A percentile compares a stretch with the other conserved stretches of the same genome.
These are phyloP conservation scores for Sphenopsis melanotis DNA, from an alignment of 2,797 vertebrate species.

Conservation along the genomic window DNA sequence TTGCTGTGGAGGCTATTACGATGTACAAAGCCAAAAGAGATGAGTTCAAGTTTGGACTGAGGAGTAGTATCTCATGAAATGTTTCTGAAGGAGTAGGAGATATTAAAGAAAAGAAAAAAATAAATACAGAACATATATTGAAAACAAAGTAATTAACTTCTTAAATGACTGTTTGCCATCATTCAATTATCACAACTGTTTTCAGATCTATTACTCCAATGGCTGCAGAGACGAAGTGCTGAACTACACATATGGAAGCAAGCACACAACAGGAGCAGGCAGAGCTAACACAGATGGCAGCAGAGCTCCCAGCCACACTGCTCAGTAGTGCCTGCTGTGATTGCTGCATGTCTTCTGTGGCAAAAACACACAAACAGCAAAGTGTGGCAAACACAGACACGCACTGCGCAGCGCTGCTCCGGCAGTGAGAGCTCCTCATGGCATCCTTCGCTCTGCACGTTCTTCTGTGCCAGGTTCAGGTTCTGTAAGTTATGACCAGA, in stretches of 20 bases:
- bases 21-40: constrained; percentile 15
- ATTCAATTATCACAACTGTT: neutral
- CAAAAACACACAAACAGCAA: neutral
- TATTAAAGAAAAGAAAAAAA: no score
- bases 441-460: neutral
- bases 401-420: rapidly evolving
- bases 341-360: neutral
- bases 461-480: neutral
- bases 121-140: rapidly evolving
- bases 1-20: constrained; percentile 5
- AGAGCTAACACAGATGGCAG: neutral
- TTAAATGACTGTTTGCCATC: neutral
- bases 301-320: neutral
- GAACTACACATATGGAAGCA: neutral
- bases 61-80: neutral
- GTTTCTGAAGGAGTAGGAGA: neutral
- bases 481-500: neutral
- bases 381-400: neutral
- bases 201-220: neutral
- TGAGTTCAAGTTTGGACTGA: neutral
- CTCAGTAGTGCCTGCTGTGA: neutral
- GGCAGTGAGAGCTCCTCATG: neutral
- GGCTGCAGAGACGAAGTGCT: neutral
- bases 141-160: neutral
- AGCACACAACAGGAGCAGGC: neutral